Evolutionary conservation across 2,797 vertebrate genomes (phyloP).

Genomic region (Eremophila alpestris): DNA sequence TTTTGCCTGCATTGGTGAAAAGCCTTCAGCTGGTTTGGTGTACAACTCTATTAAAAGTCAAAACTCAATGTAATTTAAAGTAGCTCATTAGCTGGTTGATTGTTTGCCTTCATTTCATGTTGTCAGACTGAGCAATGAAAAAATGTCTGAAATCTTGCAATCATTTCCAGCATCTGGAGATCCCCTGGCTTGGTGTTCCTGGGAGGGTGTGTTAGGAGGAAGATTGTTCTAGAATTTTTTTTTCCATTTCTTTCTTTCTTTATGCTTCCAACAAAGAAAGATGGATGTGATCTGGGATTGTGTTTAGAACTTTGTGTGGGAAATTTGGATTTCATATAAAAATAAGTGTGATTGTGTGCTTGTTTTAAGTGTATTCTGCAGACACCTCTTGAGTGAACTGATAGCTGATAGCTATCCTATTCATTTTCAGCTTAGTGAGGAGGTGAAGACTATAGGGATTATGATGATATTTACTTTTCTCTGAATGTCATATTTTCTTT

Average conservation of each 20-base stretch:
- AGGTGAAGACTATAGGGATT: slow-evolving; percentile 24
- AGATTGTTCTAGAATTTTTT: not conserved
- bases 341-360: not conserved
- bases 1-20: not conserved
- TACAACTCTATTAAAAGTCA: not conserved
- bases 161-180: not conserved
- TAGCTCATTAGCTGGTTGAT: not conserved
- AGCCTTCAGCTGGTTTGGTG: not conserved
- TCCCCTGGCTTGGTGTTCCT: not conserved
- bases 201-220: not conserved
- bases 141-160: not conserved
- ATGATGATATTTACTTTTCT: slow-evolving; percentile 51
- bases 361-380: not conserved
- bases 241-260: not conserved
- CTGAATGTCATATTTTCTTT: slow-evolving; percentile 37
- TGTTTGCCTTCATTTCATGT: not conserved
- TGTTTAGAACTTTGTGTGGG: not conserved
- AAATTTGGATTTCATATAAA: not conserved
- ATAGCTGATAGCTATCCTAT: not conserved
- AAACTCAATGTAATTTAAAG: not conserved
- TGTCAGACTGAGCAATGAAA: not conserved
- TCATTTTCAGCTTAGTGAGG: not conserved
- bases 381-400: not conserved
- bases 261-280: not conserved
- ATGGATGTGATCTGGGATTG: not conserved